Base-by-base conservation (phyloP, 2,113 vertebrate genomes). In the Lophura nycthemera region DNA sequence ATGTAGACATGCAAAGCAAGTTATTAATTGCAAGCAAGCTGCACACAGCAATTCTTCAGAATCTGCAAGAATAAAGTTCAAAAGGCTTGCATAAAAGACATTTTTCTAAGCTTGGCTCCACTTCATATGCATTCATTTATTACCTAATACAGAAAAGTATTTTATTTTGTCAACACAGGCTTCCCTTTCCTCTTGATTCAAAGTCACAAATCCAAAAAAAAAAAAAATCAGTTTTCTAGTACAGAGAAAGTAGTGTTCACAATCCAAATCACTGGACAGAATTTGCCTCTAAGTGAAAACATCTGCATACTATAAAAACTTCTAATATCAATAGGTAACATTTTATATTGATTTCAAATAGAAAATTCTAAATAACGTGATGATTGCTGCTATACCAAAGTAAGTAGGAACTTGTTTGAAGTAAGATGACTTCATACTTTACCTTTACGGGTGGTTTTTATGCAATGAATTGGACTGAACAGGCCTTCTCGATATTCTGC, bases 401-500 rank as follows among this genome's bases (percentile, higher is more conserved):
- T 6, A 6, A 67, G 25, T 9, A 47, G 19, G 36, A 67, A 75
- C 20, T 54, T 61, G 30, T 32, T 57, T 50, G 73, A 70, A 30
- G 8, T 8, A 34, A 65, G 42, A 29, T 1, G 5, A 43, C 65
- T 40, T 43, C 30, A 48, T 20, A 83, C 12, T 83, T 83, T 96
- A 98, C 98, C 97, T 96, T 82, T 93, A 18, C 2, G 83, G 57
- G 97, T 95, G 70, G 96, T 98, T 60, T 32, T 93, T 45, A 97
- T 20, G 40, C 98, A 98, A 27, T 1, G n/a, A 48, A 50, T 6
- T 4, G 97, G 93, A 66, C 97, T 97, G 50, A 94, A 96, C 11
- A 72, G 29, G 32, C 95, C 95, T 8, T 21, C 3, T 27, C 79
- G 88, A 0, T 0, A 4, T 0, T 77, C 56, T 0, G 0, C 0